Percentiles rank a stretch among this genome's conserved stretches.
Conservation (phyloP, 53 echinoderm and acorn worm genomes). For the Patiria pectinifera region DNA sequence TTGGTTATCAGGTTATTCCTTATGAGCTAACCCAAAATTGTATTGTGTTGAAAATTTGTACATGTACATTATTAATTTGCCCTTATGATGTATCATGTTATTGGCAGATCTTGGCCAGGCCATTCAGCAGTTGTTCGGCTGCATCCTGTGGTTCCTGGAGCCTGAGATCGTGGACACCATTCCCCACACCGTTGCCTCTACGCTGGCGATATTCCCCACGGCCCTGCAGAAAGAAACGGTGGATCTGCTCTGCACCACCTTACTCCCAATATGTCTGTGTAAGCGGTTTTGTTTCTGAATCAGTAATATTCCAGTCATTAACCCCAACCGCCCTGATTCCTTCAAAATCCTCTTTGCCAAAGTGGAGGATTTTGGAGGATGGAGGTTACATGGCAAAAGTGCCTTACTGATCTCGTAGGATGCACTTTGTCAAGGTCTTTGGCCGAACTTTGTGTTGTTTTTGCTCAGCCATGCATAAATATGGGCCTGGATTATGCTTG, state of each 20-base stretch:
- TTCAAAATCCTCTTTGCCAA: no score
- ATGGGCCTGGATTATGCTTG: no score
- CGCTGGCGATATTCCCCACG: constrained; percentile 86
- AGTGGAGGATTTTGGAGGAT: no score
- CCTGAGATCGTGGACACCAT: constrained; percentile 94
- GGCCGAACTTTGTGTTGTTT: no score
- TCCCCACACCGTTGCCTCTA: constrained; percentile 95
- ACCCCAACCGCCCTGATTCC: no score
- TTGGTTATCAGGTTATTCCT: no score
- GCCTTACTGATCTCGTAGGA: no score
- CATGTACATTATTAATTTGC: background rate
- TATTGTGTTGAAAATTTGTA: background rate
- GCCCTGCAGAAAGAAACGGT: constrained; percentile 90
- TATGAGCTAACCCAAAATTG: no score
- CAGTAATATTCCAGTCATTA: no score
- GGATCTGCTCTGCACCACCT: constrained; percentile 82
- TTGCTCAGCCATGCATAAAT: no score
- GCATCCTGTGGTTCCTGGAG: constrained; percentile 93
- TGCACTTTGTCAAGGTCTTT: no score
- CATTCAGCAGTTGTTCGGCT: constrained; percentile 90
- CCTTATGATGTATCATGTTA: background rate
- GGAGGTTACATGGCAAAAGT: no score
- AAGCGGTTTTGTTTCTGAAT: constrained; percentile 40
- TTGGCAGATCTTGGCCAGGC: constrained; percentile 89
- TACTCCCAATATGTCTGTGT: constrained; percentile 92